Base-by-base conservation (phyloP, 2,113 vertebrate species). In the Osmerus mordax region DNA sequence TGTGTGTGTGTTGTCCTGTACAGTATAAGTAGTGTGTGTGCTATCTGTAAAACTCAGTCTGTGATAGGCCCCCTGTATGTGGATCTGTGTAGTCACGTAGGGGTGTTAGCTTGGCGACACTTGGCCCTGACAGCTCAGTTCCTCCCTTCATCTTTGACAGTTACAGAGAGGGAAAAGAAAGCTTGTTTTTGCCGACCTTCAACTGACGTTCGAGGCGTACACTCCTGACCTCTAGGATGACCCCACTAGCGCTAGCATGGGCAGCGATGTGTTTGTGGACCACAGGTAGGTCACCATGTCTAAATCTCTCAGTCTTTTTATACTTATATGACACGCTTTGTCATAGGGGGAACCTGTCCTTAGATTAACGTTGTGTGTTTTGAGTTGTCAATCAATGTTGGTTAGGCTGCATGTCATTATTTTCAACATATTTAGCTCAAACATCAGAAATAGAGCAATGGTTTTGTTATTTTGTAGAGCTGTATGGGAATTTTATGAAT, bases 71-170 rank as follows among this genome's bases (percentile, higher is more conserved):
- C 74, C 78, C 72, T 60, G 62, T 67, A 56, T 78, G 64, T 85
- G 76, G 65, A 36, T 58, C 60, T 61, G 59, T 15, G 60, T 64
- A 21, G 80, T 82, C 79, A 79, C 77, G 72, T 79, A 71, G 68
- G 85, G 80, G 85, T 76, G 81, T 83, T 75, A 72, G 78, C 80
- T 73, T 82, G 72, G 74, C 67, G 32, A 73, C 79, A 66, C 53
- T 72, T 25, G 68, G 71, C 69, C 76, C 59, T 65, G 75, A 67
- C 67, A 69, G 70, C 72, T 67, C 73, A 83, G 89, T 84, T 86
- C 88, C 89, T 90, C 88, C 81, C 84, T 82, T 89, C 81, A 69
- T 72, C 65, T 85, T 64, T 80, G 79, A 84, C 82, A 87, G 72
- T 84, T 69, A 73, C 67, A 78, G 6, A 83, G 66, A 81, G 87